Conservation (phyloP, 2,113 vertebrate genomes). For the Agapornis roseicollis region DNA sequence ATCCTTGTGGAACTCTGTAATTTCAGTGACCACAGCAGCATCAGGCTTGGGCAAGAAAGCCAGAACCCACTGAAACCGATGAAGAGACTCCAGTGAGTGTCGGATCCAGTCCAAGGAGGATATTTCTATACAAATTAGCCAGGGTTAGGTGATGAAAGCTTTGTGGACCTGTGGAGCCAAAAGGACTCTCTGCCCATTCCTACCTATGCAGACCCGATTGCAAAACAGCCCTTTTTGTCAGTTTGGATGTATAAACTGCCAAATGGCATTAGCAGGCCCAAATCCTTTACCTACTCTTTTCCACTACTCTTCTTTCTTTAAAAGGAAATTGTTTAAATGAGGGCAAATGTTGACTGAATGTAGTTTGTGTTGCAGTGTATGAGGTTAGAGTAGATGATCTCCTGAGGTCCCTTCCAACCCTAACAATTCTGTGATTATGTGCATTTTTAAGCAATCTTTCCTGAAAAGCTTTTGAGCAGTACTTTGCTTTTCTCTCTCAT, state of each 20-base stretch:
- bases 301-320: not conserved
- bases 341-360: not conserved
- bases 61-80: not conserved
- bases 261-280: not conserved
- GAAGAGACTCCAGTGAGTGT: not conserved
- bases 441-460: not conserved
- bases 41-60: not conserved
- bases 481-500: slow-evolving; percentile 9
- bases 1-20: not conserved
- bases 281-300: not conserved
- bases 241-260: not conserved
- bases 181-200: not conserved
- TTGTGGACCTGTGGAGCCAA: not conserved
- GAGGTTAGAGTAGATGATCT: not conserved
- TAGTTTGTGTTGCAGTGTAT: not conserved
- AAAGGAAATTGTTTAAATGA: slow-evolving; percentile 1
- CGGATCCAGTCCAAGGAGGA: not conserved
- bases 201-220: not conserved
- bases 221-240: not conserved
- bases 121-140: not conserved
- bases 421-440: not conserved
- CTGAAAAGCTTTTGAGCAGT: not conserved
- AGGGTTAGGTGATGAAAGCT: not conserved
- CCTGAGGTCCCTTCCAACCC: not conserved
- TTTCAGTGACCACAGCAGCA: not conserved